Base-by-base conservation (phyloP, 1,140 invertebrate species). In the Aphaenogaster ashmeadi region DNA sequence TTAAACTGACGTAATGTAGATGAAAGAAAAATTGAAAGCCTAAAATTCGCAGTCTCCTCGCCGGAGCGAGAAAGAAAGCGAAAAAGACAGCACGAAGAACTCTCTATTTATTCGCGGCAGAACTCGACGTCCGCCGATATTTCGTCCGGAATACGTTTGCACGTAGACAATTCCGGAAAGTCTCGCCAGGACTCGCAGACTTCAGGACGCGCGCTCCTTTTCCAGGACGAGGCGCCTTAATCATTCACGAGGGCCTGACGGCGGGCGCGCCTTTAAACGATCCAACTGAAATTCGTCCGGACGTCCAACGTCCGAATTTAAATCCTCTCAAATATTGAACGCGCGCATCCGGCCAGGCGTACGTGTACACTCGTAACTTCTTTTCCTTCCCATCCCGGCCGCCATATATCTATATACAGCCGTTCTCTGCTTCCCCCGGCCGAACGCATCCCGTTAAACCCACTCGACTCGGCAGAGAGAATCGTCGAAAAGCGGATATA, bases 281-380 rank as follows among this genome's bases (percentile, higher is more conserved):
- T 93, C 92, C 92, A 84, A 91, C 91, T 92, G 93, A 94, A 95
- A 95, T 95, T 95, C 94, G 94, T 94, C 93, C 89, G 93, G 94
- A 95, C 94, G 91, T 93, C 91, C 91, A 92, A 89, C 91, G 92
- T 93, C 91, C 93, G 93, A 94, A 95, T 95, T 95, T 94, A 94
- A 95, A 95, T 95, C 94, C 94, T 92, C 92, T 95, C 92, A 94
- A 95, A 95, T 95, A 95, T 95, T 95, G 92, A 95, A 93, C 93
- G 92, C 91, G 92, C 89, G 92, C 90, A 92, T 87, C 93, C 80
- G 86, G 60, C 78, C 44, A 54, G 67, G 81, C 78, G 79, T 90
- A 88, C 80, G 84, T 90, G 62, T 69, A 60, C 47, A n/a, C 79
- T 74, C 66, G 87, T 88, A 88, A 88, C 90, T 91, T 91, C 87